Percentiles rank a stretch among this genome's conserved stretches.
Evolutionary conservation across 2,888 invertebrate species (phyloP).

Genomic region (Lathronympha strigana): DNA sequence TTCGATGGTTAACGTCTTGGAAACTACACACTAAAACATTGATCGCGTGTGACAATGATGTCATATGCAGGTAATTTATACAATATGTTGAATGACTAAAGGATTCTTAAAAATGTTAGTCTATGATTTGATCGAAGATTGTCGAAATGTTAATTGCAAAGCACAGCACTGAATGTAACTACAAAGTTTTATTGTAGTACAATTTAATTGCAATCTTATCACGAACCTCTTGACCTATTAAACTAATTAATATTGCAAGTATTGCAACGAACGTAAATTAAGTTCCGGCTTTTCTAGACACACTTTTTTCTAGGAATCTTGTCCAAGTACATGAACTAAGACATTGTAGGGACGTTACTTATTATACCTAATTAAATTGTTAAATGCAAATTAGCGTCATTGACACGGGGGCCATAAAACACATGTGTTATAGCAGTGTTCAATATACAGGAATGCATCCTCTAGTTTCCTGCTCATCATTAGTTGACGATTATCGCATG

Average conservation of each 20-base stretch:
- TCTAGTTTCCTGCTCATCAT: constrained; percentile 70
- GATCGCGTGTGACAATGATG: too few relatives aligned
- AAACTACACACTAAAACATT: neutral
- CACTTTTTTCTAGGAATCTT: constrained; percentile 1
- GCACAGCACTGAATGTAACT: neutral
- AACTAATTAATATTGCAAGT: constrained; percentile 17
- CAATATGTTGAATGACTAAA: too few relatives aligned
- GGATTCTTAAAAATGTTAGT: neutral
- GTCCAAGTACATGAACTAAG: constrained; percentile 23
- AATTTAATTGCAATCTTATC: constrained; percentile 20
- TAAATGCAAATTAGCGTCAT: constrained; percentile 41
- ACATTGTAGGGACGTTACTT: constrained; percentile 24
- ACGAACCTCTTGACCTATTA: constrained; percentile 27
- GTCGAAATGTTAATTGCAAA: neutral
- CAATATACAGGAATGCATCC: constrained; percentile 69
- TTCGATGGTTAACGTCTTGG: neutral
- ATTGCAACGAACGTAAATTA: constrained; percentile 8
- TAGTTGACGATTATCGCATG: constrained; percentile 43
- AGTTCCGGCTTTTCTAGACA: constrained; percentile 9
- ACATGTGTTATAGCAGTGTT: constrained; percentile 65
- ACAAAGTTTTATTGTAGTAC: constrained; percentile 11
- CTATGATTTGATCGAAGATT: neutral
- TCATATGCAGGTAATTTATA: too few relatives aligned
- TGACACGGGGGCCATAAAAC: constrained; percentile 60
- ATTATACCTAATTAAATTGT: constrained; percentile 41